A percentile compares a stretch with the other conserved stretches of the same genome.
Conservation (phyloP, 2,797 vertebrate species). For the Mormyrops boulengeri region DNA sequence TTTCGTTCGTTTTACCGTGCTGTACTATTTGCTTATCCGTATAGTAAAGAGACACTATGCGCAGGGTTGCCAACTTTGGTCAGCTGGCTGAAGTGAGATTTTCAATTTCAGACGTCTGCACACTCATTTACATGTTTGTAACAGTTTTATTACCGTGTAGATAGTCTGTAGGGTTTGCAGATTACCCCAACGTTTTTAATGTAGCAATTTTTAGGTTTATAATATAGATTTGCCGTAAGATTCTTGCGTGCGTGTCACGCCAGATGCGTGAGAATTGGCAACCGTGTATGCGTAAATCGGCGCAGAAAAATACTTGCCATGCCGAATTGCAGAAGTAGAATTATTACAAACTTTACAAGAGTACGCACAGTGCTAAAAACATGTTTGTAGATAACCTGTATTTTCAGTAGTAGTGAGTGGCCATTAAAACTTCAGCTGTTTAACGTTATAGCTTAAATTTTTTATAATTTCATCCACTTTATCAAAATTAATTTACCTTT, state of each 20-base stretch:
- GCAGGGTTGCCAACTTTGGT: background rate
- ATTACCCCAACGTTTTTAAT: background rate
- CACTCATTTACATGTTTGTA: background rate
- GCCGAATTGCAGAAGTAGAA: background rate
- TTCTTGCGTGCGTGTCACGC: background rate
- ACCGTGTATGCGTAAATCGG: background rate
- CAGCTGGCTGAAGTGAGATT: background rate
- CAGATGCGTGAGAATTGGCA: background rate
- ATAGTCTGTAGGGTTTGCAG: background rate
- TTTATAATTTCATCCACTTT: background rate
- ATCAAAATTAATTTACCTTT: background rate
- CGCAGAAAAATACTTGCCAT: background rate
- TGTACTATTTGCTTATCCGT: background rate
- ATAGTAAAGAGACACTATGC: background rate
- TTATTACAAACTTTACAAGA: background rate
- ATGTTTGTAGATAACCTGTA: background rate
- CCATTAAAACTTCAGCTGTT: background rate
- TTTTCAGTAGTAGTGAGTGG: background rate
- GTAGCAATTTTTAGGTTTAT: background rate
- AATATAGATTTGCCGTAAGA: background rate
- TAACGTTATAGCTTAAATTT: background rate
- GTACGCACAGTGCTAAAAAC: background rate
- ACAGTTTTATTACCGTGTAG: background rate
- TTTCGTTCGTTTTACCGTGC: too few relatives aligned
- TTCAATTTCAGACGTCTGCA: background rate